Conservation (phyloP, 2,113 vertebrate species). For the Tragelaphus imberbis region DNA sequence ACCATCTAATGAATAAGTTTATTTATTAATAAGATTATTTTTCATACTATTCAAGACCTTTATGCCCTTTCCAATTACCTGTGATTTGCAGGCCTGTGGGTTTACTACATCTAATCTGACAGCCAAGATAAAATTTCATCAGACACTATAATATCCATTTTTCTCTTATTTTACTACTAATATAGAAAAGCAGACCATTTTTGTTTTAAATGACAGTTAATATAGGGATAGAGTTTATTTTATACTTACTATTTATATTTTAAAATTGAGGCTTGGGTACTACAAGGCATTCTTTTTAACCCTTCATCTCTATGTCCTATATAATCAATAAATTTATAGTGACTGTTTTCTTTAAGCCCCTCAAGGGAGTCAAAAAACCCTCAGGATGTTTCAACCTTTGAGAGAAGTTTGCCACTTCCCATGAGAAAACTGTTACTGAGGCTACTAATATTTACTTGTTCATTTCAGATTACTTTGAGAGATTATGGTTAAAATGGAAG, state of each 20-base stretch:
- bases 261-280: not conserved
- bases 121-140: constrained; percentile 8
- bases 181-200: not conserved
- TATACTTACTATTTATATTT: not conserved
- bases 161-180: not conserved
- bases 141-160: not conserved
- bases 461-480: not conserved
- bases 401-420: not conserved
- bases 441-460: not conserved
- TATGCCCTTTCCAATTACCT: not conserved
- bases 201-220: not conserved
- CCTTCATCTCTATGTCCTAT: not conserved
- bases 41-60: constrained; percentile 27
- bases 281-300: not conserved
- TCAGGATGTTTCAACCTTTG: not conserved
- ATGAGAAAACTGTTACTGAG: not conserved
- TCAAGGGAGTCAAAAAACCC: not conserved
- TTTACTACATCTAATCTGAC: constrained; percentile 1
- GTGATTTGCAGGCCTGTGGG: not conserved
- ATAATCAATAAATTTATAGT: not conserved
- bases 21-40: constrained; percentile 41
- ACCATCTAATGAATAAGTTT: not conserved
- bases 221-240: not conserved
- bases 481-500: not conserved
- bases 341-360: not conserved